Evolutionary conservation across 2,113 vertebrate genomes (phyloP), one percentile per base, ranked within the genome.

Genomic region (Gopherus evgoodei): DNA sequence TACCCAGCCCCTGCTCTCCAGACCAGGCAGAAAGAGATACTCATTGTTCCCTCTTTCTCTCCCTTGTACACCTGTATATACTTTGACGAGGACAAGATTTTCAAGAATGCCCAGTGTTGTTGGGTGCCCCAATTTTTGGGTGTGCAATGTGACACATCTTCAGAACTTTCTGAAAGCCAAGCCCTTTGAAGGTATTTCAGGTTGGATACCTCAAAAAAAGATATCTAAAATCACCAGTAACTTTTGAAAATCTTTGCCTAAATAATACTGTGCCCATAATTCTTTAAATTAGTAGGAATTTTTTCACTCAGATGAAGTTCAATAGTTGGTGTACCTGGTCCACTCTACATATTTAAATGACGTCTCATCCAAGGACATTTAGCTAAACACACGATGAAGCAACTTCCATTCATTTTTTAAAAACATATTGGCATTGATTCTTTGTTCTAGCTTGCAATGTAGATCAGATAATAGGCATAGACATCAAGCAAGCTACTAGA

Each of bases 51-150:
- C 86, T 72, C 76, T 82, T 29, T 35, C 82, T 91, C 19, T 8
- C 75, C 42, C 47, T 10, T 84, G 24, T 49, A 47, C 79, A 54
- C 5, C 25, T 7, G 6, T 25, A 49, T 0, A 0, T 25, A 31
- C 11, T 38, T 29, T 11, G 17, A 76, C 42, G 82, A 88, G 13
- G 7, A 11, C 29, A 22, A 38, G 76, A 5, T 14, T 50, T 75
- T 62, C 81, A 76, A 76, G 11, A 19, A 2, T 47, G 79, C 35
- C 42, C 9, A 81, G 31, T 86, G n/a, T 59, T 44, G n/a, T 11
- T 87, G 72, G 12, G 53, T 57, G 42, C 38, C 53, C 56, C 31
- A 57, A 57, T 44, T 35, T 81, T 53, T 6, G 1, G 53, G 8
- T 29, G 3, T 84, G 47, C 4, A 69, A 3, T n/a, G 81, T 22